A percentile compares a stretch with the other conserved stretches of the same genome.
Evolutionary conservation across 2,888 invertebrate species (phyloP).

Genomic region (Synanthedon myopaeformis): DNA sequence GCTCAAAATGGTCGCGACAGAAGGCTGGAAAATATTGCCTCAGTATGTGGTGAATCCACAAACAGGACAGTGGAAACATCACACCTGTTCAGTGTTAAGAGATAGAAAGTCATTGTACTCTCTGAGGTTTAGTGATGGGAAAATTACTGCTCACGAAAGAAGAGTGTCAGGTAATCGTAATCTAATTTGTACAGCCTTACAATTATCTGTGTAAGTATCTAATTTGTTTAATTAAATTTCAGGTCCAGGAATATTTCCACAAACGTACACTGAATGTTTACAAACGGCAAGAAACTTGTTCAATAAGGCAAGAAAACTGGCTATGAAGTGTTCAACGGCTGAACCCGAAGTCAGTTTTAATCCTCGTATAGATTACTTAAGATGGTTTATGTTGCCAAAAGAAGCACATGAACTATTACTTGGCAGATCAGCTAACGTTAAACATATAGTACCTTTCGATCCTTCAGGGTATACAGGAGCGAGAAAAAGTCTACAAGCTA

Average conservation of each 20-base stretch:
- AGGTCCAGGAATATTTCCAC: slow-evolving; percentile 79
- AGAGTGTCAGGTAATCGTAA: slow-evolving; percentile 68
- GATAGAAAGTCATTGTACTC: slow-evolving; percentile 87
- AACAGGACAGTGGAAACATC: slow-evolving; percentile 91
- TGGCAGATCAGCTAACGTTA: slow-evolving; percentile 80
- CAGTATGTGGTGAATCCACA: slow-evolving; percentile 89
- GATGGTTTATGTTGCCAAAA: slow-evolving; percentile 92
- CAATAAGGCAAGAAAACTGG: slow-evolving; percentile 80
- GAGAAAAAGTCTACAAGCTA: slow-evolving; percentile 51
- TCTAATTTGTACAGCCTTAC: neutral
- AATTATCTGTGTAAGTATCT: neutral
- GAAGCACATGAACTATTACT: slow-evolving; percentile 84
- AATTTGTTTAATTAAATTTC: slow-evolving; percentile 12
- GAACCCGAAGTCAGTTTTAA: slow-evolving; percentile 82
- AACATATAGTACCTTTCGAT: slow-evolving; percentile 81
- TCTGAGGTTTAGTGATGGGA: slow-evolving; percentile 80
- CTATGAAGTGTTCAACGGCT: slow-evolving; percentile 78
- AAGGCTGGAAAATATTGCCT: slow-evolving; percentile 90
- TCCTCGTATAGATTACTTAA: slow-evolving; percentile 74
- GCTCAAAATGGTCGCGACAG: slow-evolving; percentile 86
- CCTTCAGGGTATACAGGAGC: slow-evolving; percentile 71
- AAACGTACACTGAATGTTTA: slow-evolving; percentile 80
- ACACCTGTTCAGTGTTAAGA: slow-evolving; percentile 80
- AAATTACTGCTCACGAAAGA: slow-evolving; percentile 79
- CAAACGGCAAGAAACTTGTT: slow-evolving; percentile 84